Percentiles rank a stretch among this genome's conserved stretches.
Conservation (phyloP, 2,888 invertebrate species). For the Epinotia demarniana region DNA sequence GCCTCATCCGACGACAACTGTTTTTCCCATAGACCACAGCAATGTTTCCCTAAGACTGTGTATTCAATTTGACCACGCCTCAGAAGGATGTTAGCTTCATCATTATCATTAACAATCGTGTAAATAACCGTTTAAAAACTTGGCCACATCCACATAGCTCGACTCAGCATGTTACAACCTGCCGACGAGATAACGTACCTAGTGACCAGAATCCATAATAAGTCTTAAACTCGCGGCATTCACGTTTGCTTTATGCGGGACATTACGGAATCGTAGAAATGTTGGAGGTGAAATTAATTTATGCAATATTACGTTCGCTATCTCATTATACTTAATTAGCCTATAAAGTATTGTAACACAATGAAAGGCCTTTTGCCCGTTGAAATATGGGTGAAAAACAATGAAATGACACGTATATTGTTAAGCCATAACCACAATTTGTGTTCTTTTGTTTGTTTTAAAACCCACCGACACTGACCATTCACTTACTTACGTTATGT, state of each 20-base stretch:
- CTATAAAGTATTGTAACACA: background rate
- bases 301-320: background rate
- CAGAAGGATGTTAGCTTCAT: background rate
- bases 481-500: no score
- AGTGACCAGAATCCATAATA: slow-evolving; percentile 47
- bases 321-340: background rate
- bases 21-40: no score
- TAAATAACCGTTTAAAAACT: slow-evolving; percentile 25
- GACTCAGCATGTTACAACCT: slow-evolving; percentile 45
- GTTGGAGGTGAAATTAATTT: slow-evolving; percentile 8
- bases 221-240: slow-evolving; percentile 6
- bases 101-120: background rate
- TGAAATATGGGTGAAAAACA: background rate
- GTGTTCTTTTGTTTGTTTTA: background rate
- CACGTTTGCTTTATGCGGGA: background rate
- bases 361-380: background rate
- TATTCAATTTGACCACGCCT: background rate
- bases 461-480: no score
- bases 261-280: slow-evolving; percentile 6
- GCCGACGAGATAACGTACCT: slow-evolving; percentile 40
- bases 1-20: no score
- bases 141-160: slow-evolving; percentile 35
- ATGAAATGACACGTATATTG: background rate
- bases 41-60: no score
- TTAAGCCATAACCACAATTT: background rate